phyloP scores from a whole-genome alignment of 2,797 vertebrate species.

The Falco berigora region DNA sequence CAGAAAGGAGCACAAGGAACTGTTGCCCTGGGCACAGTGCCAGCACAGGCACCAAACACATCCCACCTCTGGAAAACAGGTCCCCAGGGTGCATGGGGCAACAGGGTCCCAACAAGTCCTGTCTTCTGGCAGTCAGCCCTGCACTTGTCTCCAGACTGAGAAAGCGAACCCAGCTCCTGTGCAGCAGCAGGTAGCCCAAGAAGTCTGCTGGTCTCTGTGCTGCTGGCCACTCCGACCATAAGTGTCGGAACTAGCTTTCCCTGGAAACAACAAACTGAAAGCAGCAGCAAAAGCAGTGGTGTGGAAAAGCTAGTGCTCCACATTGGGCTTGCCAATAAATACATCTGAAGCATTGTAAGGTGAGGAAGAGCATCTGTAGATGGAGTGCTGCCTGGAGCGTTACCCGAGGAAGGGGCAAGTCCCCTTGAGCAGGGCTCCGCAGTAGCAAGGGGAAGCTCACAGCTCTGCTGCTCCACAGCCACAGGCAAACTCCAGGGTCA shows the following conservation, averaged over 20 bases:
- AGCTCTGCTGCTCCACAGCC: neutral
- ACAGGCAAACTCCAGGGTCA: neutral
- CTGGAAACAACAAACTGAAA: neutral
- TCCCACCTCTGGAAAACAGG: neutral
- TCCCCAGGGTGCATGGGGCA: neutral
- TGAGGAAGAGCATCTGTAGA: neutral
- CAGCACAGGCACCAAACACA: neutral
- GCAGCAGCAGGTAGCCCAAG: neutral
- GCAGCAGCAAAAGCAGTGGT: neutral
- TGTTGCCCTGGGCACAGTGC: neutral
- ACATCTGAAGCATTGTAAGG: fast-evolving
- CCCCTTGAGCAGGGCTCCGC: neutral
- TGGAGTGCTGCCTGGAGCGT: neutral
- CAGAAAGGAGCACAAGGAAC: neutral
- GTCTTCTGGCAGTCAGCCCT: fast-evolving
- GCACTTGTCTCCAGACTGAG: neutral
- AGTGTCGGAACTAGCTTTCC: neutral
- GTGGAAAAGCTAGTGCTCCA: neutral
- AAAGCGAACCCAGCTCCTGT: neutral
- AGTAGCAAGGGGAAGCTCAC: neutral
- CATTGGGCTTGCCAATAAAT: neutral
- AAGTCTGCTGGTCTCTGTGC: neutral
- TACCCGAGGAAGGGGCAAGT: neutral
- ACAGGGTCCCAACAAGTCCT: fast-evolving
- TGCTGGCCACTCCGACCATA: fast-evolving